A percentile compares a stretch with the other conserved stretches of the same genome.
Conservation (phyloP, 37 sponge, comb jelly and placozoan genomes). For the Lycopodina hypogea region DNA sequence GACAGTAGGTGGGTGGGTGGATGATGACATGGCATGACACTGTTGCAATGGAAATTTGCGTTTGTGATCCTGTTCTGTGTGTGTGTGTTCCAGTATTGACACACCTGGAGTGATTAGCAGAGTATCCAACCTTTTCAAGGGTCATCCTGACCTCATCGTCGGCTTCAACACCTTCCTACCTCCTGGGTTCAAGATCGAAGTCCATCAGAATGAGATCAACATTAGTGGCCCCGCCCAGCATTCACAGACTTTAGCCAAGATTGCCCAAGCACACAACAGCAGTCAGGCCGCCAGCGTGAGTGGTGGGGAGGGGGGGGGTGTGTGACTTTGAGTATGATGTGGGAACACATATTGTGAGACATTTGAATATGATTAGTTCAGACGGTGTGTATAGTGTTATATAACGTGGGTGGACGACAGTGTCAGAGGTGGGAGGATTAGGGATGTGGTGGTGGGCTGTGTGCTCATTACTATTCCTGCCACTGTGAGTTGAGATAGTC, state of each 20-base stretch:
- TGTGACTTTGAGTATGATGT: background rate
- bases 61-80: no score
- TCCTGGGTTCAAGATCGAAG: conserved; percentile 96
- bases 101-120: conserved; percentile 96
- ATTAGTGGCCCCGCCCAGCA: conserved; percentile 71
- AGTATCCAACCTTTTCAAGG: conserved; percentile 92
- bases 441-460: no score
- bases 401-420: no score
- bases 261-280: conserved; percentile 60
- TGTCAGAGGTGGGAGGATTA: no score
- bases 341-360: background rate
- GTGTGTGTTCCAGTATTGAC: conserved; percentile 82
- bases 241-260: conserved; percentile 55
- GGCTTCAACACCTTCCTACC: conserved; percentile 98
- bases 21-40: no score
- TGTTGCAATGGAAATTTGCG: no score
- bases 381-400: conserved; percentile 8
- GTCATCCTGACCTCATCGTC: conserved; percentile 94
- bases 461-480: no score
- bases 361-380: conserved; percentile 7
- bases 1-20: no score
- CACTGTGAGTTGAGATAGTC: no score
- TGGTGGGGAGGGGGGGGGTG: background rate
- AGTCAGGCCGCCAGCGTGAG: conserved; percentile 10
- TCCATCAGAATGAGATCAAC: conserved; percentile 74